These are phyloP conservation scores for Branchinecta lynchi DNA, from an alignment of 1,140 invertebrate genomes.

Conservation along the genomic window DNA sequence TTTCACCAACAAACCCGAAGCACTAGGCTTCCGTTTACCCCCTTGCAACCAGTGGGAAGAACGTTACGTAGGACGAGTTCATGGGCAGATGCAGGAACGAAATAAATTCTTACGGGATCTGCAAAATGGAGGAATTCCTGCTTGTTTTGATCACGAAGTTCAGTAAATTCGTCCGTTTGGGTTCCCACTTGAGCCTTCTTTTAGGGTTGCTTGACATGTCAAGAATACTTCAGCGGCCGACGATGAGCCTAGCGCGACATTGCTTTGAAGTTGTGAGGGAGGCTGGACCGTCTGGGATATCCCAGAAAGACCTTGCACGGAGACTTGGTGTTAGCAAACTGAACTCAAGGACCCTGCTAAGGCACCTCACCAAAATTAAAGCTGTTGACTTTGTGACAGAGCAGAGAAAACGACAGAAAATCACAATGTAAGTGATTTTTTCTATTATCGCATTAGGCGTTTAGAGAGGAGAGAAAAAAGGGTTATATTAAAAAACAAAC, in stretches of 20 bases:
- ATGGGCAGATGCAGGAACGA: no score
- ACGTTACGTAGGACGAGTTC: no score
- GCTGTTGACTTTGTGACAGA: conserved; percentile 28
- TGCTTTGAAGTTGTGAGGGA: conserved; percentile 34
- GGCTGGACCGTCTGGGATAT: conserved; percentile 34
- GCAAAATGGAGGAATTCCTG: no score
- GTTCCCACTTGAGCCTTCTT: background rate
- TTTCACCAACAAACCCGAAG: no score
- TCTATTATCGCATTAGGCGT: no score
- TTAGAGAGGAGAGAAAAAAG: no score
- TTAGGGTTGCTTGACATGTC: conserved; percentile 13
- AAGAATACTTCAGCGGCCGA: conserved; percentile 10
- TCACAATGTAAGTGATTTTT: conserved; percentile 12
- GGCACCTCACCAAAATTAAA: conserved; percentile 28
- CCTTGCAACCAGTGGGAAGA: no score
- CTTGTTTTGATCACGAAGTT: no score
- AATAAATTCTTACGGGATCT: no score
- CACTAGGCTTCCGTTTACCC: no score
- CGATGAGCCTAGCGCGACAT: conserved; percentile 33
- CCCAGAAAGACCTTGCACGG: conserved; percentile 33
- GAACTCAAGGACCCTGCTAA: conserved; percentile 35
- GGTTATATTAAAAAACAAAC: no score
- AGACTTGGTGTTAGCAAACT: conserved; percentile 37
- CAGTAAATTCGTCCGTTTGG: no score
- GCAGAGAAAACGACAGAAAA: conserved; percentile 25